Evolutionary conservation across 2,888 invertebrate species (phyloP), one percentile per base, ranked within the genome.

Genomic region (Eilema griseolum): DNA sequence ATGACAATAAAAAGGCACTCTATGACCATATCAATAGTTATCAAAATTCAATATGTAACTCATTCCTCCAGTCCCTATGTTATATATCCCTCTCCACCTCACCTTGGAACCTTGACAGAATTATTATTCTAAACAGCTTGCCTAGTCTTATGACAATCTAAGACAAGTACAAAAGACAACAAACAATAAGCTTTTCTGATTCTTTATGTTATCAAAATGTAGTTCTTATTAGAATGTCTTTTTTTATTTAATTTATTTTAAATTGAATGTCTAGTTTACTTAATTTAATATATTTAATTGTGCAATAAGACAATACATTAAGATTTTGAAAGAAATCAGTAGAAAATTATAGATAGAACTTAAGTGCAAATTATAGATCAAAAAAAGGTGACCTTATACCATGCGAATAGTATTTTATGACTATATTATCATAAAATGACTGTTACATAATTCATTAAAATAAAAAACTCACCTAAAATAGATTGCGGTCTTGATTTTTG

Each of bases 391-490:
- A 37, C 24, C 23, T n/a, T 2, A 20, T 7, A n/a, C 7, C n/a
- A n/a, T 8, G 7, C n/a, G 2, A 41, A 52, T n/a, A 52, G n/a
- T 52, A 52, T 52, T 52, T n/a, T 10, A n/a, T 52, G 10, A n/a
- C 0, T n/a, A 7, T 46, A 20, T 46, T 20, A 20, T 46, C 11
- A 59, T 23, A 59, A 11, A 37, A 37, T 37, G 33, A 37, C 23
- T 59, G 24, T 24, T 52, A 52, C 4, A 59, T 59, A 59, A 26
- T 11, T 70, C 60, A 73, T n/a, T 76, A 78, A 73, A 76, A 56
- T 69, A 31, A 65, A 74, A 67, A 73, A 89, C 95, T 94, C 89
- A 95, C 95, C 95, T 89, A 95, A 88, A 85, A 95, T 92, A 80
- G 95, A 95, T 75, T 89, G 89, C 74, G 94, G 92, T 85, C 91